Conservation (phyloP, 2,113 vertebrate species). For the Sitta europaea region DNA sequence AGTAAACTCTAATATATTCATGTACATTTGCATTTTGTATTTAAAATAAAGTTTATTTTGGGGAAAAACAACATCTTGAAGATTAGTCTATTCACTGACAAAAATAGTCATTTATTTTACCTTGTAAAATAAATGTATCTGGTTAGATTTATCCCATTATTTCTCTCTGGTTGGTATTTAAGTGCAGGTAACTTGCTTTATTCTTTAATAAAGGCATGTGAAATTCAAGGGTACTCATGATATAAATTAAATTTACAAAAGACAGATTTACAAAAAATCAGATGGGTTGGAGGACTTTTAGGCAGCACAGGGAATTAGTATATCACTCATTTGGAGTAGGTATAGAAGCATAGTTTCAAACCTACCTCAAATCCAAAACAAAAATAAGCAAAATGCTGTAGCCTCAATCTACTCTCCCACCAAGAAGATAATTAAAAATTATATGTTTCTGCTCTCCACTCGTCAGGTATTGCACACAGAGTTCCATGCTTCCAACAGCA, state of each 20-base stretch:
- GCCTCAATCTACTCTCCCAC: background rate
- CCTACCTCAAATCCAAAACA: background rate
- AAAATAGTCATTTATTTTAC: background rate
- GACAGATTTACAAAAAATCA: background rate
- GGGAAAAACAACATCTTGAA: background rate
- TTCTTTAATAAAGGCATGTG: background rate
- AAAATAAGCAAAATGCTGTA: background rate
- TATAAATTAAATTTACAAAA: background rate
- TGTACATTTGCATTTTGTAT: background rate
- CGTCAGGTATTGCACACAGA: background rate
- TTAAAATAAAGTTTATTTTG: background rate
- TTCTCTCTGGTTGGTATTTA: background rate
- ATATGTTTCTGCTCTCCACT: background rate
- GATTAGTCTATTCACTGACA: background rate
- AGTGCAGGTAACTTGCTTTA: background rate
- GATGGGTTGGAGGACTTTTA: background rate
- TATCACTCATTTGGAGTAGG: background rate
- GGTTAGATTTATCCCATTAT: background rate
- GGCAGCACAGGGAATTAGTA: background rate
- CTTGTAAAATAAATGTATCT: background rate
- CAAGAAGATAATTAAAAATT: background rate
- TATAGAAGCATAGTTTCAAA: background rate
- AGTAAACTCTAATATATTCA: background rate
- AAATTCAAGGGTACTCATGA: background rate
- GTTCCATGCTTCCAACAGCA: background rate